Base-by-base conservation (phyloP, 1,140 invertebrate species). In the Argopecten irradians region DNA sequence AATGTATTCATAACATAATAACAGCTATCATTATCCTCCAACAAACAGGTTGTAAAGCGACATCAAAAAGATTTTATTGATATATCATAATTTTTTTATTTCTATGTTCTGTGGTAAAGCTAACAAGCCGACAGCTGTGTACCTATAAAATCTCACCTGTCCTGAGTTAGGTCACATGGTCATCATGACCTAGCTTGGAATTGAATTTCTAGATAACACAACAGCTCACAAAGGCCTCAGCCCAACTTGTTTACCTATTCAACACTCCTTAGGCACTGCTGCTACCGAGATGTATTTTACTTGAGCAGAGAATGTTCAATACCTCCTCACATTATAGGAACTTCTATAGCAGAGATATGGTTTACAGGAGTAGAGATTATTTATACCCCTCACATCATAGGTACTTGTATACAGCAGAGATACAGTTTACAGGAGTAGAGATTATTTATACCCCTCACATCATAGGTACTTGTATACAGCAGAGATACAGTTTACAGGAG, bases 101-200 rank as follows among this genome's bases (percentile, higher is more conserved):
- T 71, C 28, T 71, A 71, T 71, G 5, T 28, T 28, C 28, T n/a
- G 2, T 0, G 5, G 16, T n/a, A 28, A 71, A 71, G 55, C 55
- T 71, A 71, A 71, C 55, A n/a, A 71, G 55, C 8, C 55, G 13
- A 71, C 55, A 71, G 22, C 55, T 71, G 55, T 28, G n/a, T 71
- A 71, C 22, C 55, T n/a, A 71, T 71, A 28, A 16, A 71, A 28
- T n/a, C 28, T 71, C 55, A 71, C 55, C 55, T 71, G 55, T n/a
- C 55, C 55, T 28, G 55, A 71, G 55, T 71, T 71, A 71, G 55
- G 55, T 71, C 55, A 71, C 55, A 71, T 71, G 55, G 55, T 71
- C 55, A 71, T 71, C 55, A 71, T 28, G 55, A 71, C 55, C 55
- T 71, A n/a, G 55, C 55, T 71, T 5, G n/a, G 55, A 71, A 71